Base-by-base conservation (phyloP, 2,888 invertebrate genomes). In the Prosopocoilus inquinatus region DNA sequence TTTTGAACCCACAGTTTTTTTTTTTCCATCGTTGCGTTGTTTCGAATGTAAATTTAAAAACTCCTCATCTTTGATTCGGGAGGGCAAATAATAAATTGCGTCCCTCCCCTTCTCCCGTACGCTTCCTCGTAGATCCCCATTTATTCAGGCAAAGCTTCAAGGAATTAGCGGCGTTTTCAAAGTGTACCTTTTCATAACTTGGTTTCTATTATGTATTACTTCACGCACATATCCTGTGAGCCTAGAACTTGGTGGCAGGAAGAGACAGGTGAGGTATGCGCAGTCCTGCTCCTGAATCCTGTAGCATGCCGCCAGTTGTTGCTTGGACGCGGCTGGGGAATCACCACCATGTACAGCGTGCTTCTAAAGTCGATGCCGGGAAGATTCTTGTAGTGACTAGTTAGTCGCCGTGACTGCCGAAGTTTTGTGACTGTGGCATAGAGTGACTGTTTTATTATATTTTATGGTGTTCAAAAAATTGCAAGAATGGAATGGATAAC, bases 241-340 rank as follows among this genome's bases (percentile, higher is more conserved):
- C 20, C 20, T 28, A 28, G 20, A 28, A 28, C 20, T 28, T 28
- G 20, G 20, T 28, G 20, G 41, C 41, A 41, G 41, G 41, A 41
- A 41, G 41, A 41, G 41, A 41, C 41, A 41, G 41, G 41, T 41
- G 41, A 15, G 41, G 16, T 41, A 16, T 41, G 41, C 41, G 41
- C 41, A 41, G 41, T 41, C 41, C 41, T 41, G 41, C 13, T 41
- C 41, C 41, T 41, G 41, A 41, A 16, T 41, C 41, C 41, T 41
- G 41, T n/a, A 41, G 16, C 41, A 16, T 41, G 41, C 41, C 41
- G 9, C 41, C 41, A 41, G 41, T 41, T 41, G 41, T 41, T 41
- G 41, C 41, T 41, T 16, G 41, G 41, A 41, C 41, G 41, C 16
- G 41, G 41, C 16, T 41, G 13, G 41, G 13, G 41, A 11, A 15